Conservation (phyloP, 2,113 vertebrate species). For the Pimephales promelas region DNA sequence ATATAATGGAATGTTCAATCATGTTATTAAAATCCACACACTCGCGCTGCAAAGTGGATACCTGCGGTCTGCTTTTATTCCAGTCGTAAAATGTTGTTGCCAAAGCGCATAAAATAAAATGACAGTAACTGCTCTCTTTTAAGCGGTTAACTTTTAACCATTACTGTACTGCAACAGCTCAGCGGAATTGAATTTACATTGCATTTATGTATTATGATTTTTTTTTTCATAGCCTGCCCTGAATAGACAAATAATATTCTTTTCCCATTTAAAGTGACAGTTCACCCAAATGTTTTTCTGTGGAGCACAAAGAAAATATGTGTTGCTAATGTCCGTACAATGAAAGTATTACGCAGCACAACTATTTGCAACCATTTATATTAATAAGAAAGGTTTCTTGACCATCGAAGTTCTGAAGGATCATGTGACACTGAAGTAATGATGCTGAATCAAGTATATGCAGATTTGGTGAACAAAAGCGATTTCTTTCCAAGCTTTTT, state of each 20-base stretch:
- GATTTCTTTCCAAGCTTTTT: not conserved
- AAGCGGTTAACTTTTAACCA: slow-evolving; percentile 7
- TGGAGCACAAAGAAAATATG: too few relatives aligned
- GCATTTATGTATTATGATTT: not conserved
- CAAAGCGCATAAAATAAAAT: not conserved
- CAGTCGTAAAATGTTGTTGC: slow-evolving; percentile 9
- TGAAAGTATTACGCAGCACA: too few relatives aligned
- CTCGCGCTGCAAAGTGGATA: not conserved
- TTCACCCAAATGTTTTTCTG: not conserved
- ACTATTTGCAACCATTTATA: too few relatives aligned
- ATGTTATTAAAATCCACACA: slow-evolving; percentile 32
- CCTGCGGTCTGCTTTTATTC: slow-evolving; percentile 18
- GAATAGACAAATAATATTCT: not conserved
- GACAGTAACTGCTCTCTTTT: not conserved
- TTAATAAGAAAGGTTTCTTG: too few relatives aligned
- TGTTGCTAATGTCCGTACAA: too few relatives aligned
- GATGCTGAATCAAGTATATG: not conserved
- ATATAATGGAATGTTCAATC: not conserved
- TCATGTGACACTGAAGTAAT: too few relatives aligned
- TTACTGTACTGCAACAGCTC: not conserved
- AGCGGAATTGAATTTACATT: not conserved
- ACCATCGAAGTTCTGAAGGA: too few relatives aligned
- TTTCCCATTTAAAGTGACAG: not conserved
- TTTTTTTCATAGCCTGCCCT: not conserved
- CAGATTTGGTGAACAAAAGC: not conserved